Conservation (phyloP, 2,888 invertebrate genomes). For the Trichogramma dendrolimi region DNA sequence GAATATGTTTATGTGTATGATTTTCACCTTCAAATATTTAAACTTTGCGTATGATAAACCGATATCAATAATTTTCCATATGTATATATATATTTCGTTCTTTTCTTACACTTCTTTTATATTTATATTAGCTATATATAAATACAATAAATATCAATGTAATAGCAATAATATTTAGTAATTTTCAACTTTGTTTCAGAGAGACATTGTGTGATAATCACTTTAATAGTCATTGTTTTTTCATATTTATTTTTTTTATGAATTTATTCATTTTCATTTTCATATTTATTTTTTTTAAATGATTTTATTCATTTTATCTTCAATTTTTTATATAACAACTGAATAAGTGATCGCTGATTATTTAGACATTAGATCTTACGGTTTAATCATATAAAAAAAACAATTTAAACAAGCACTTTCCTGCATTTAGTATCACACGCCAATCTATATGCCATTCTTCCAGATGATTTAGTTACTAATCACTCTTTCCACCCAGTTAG, state of each 20-base stretch:
- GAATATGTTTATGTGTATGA: not conserved
- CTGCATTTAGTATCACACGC: conserved; percentile 13
- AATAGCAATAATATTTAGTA: conserved; percentile 46
- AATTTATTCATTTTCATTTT: conserved; percentile 30
- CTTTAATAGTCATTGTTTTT: conserved; percentile 33
- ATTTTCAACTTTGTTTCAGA: conserved; percentile 44
- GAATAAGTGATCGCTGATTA: conserved; percentile 42
- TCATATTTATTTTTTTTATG: conserved; percentile 32
- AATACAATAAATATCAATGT: conserved; percentile 37
- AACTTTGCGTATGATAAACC: conserved; percentile 29
- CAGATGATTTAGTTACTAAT: conserved; percentile 1
- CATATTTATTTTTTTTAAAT: conserved; percentile 28
- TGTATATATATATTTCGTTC: conserved; percentile 19
- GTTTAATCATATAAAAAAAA: conserved; percentile 44
- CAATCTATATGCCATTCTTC: conserved; percentile 3
- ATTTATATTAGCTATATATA: conserved; percentile 29
- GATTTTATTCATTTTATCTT: conserved; percentile 31
- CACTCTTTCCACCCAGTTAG: not conserved
- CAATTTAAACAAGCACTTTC: conserved; percentile 39
- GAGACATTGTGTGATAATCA: conserved; percentile 41
- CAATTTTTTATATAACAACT: conserved; percentile 39
- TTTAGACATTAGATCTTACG: conserved; percentile 41
- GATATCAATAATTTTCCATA: conserved; percentile 26
- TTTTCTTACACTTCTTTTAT: conserved; percentile 14
- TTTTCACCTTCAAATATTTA: not conserved